Base-by-base conservation (phyloP, 2,113 vertebrate genomes). In the Stictonetta naevosa region DNA sequence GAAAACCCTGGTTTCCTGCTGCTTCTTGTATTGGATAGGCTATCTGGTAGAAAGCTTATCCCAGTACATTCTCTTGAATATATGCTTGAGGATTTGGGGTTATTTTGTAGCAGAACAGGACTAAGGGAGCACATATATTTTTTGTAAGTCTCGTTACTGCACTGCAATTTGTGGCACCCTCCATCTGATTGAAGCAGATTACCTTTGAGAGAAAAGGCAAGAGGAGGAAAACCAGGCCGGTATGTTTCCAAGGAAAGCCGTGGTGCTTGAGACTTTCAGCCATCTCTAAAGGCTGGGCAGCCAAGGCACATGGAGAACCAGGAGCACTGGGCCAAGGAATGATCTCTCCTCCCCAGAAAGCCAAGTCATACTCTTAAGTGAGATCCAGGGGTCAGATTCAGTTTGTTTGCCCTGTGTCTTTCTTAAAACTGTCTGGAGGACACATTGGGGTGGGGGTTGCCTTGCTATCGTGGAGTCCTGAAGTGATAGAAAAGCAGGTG, bases 301-400 rank as follows among this genome's bases (percentile, higher is more conserved):
- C 21, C 8, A 26, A 73, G 29, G 12, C 25, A 59, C 18, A 6
- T 13, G 29, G 9, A 52, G 36, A 67, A 68, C 0, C 0, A 55
- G 44, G 79, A 85, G 40, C 19, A 22, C 0, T 8, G n/a, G 28
- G 38, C 34, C 28, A 42, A 48, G 50, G 34, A 59, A 44, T 26
- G 7, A 34, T 52, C 44, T 59, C 13, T 64, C 34, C n/a, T 59
- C 21, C 58, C 13, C 31, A 26, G 5, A 76, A 79, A 44, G 31
- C 48, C 8, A 58, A 58, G 5, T 42, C 15, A 1, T 11, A 5
- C 11, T 46, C 0, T 1, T 1, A 56, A 40, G 25, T 34, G 71
- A 68, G 53, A 64, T 13, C 53, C 33, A 7, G 40, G 13, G 13
- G 12, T 66, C 72, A 68, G 33, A 58, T 11, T 34, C 25, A 77